Evolutionary conservation across 2,797 vertebrate species (phyloP).

Genomic region (Cuniculus paca): DNA sequence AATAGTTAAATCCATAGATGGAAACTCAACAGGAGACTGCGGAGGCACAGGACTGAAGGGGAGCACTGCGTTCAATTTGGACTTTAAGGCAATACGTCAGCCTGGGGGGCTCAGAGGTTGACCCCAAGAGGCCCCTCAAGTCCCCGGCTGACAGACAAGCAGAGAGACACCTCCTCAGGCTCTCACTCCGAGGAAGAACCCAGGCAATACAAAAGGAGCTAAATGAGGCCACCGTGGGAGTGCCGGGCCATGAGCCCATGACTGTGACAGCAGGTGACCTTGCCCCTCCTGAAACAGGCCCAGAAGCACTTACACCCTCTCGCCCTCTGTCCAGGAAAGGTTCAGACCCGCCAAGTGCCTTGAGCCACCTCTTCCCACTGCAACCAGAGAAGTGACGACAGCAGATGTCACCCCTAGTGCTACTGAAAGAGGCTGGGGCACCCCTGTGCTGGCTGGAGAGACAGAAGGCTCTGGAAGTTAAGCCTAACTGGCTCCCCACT

Average conservation of each 20-base stretch:
- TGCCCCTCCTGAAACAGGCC: background rate
- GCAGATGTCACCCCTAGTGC: background rate
- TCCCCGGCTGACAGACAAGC: background rate
- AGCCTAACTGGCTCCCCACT: background rate
- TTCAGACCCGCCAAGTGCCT: background rate
- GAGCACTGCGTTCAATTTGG: background rate
- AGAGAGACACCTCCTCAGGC: background rate
- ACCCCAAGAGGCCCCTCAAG: background rate
- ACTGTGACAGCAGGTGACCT: background rate
- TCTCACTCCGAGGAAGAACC: background rate
- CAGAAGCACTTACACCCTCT: background rate
- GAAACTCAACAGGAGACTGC: background rate
- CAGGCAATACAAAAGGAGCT: background rate
- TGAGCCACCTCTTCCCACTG: background rate
- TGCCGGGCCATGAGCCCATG: accelerated
- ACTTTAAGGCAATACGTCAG: background rate
- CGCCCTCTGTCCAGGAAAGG: background rate
- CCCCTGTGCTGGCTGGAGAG: background rate
- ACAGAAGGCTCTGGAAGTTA: background rate
- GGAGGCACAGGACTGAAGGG: background rate
- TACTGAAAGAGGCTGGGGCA: background rate
- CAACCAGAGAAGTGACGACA: background rate
- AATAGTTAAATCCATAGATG: background rate
- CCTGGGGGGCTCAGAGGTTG: background rate
- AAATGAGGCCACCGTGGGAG: background rate